A percentile compares a stretch with the other conserved stretches of the same genome.
These are phyloP conservation scores for Drosophila santomea DNA, from an alignment of 1,140 invertebrate species.

Conservation along the genomic window DNA sequence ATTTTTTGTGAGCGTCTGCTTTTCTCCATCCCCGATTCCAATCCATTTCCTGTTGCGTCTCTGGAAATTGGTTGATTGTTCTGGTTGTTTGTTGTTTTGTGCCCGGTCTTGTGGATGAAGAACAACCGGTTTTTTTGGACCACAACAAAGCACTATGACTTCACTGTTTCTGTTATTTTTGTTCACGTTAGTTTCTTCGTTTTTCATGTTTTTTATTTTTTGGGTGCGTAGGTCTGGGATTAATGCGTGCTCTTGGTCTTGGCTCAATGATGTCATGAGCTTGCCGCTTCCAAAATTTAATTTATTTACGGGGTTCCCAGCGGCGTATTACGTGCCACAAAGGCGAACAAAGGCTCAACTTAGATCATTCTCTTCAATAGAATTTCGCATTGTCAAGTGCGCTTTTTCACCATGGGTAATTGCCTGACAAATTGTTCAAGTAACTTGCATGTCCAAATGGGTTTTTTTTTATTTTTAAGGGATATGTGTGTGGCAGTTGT, in stretches of 20 bases:
- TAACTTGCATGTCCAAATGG: background rate
- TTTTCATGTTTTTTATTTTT: background rate
- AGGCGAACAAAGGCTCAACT: background rate
- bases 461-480: background rate
- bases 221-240: slow-evolving; percentile 25
- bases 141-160: slow-evolving; percentile 45
- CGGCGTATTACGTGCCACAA: background rate
- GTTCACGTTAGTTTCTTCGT: background rate
- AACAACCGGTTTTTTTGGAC: slow-evolving; percentile 28
- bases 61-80: background rate
- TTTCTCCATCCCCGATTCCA: background rate
- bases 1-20: slow-evolving; percentile 16
- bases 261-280: slow-evolving; percentile 23
- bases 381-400: background rate
- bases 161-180: slow-evolving; percentile 13
- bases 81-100: background rate
- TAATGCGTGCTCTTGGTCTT: slow-evolving; percentile 10
- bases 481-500: background rate
- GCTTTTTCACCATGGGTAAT: background rate
- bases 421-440: slow-evolving; percentile 3
- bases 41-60: slow-evolving; percentile 36
- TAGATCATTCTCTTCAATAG: slow-evolving; percentile 4
- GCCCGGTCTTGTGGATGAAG: slow-evolving; percentile 14
- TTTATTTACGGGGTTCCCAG: slow-evolving; percentile 9
- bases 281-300: background rate